Evolutionary conservation across 2,888 invertebrate species (phyloP), one percentile per base, ranked within the genome.

Genomic region (Oscheius sp.): DNA sequence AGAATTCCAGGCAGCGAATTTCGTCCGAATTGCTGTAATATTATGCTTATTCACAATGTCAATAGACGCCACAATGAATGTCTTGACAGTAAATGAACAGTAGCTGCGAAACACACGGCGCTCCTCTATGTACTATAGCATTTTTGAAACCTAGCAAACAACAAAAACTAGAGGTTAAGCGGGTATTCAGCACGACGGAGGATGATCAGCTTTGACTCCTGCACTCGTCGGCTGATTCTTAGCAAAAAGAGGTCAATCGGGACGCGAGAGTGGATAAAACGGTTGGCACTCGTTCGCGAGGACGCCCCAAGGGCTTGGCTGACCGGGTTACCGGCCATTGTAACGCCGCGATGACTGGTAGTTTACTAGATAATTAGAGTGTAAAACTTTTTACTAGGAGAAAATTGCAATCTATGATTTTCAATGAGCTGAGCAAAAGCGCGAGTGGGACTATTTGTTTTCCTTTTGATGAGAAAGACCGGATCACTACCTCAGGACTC

Each of bases 381-480:
- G 30, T 59, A 9, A n/a, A 14, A n/a, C 17, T 51, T 51, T 8
- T 2, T 14, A 51, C 30, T n/a, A 17, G 17, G 54, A 32, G 33
- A 33, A 50, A 17, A 9, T 33, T 54, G 20, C 17, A 32, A 36
- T 54, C 2, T 32, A 51, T 20, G 54, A 20, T 33, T 33, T 33
- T 33, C 14, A 32, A 33, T 17, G 20, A 33, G 26, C 59, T 44
- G 59, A 30, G 44, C 44, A 59, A 59, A 59, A 28, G 59, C 44
- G 59, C 59, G 28, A 14, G 41, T 44, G 59, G 41, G 44, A 59
- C 59, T 59, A 30, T 59, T 59, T 59, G 59, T 44, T 59, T 59
- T 59, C 44, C 59, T 59, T 59, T 59, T 59, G 59, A 59, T 59
- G 59, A 59, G 59, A 44, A n/a, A 59, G 59, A 59, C 59, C 59